Evolutionary conservation across 37 sponge, comb jelly and placozoan species (phyloP).

Genomic region (Mnemiopsis leidyi): DNA sequence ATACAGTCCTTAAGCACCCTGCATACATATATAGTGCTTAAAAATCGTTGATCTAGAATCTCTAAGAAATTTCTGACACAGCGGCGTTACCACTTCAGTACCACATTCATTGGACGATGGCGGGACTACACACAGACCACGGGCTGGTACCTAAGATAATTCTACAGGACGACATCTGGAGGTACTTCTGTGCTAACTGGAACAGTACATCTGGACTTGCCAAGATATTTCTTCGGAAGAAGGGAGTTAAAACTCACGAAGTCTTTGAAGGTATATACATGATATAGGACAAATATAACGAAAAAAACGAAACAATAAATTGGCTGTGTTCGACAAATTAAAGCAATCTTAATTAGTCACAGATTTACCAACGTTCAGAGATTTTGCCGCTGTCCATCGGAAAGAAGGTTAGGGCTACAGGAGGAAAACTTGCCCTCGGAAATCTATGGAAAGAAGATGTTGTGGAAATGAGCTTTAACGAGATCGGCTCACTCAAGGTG

Average conservation of each 20-base stretch:
- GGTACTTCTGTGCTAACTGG: slow-evolving; percentile 65
- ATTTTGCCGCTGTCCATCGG: slow-evolving; percentile 19
- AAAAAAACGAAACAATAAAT: too few relatives aligned
- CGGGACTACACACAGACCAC: slow-evolving; percentile 63
- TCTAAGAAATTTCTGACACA: too few relatives aligned
- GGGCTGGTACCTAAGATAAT: slow-evolving; percentile 15
- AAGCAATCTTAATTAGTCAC: too few relatives aligned
- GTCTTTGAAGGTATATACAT: background rate
- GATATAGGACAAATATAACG: too few relatives aligned
- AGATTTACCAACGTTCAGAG: too few relatives aligned
- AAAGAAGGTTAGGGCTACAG: background rate
- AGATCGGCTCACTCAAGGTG: slow-evolving; percentile 46
- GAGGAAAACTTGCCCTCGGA: slow-evolving; percentile 45
- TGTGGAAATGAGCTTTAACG: slow-evolving; percentile 34
- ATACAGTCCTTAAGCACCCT: too few relatives aligned
- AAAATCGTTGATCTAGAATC: too few relatives aligned
- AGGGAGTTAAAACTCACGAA: background rate
- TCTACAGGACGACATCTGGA: slow-evolving; percentile 40
- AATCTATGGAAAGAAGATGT: slow-evolving; percentile 59
- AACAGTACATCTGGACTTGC: background rate
- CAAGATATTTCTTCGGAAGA: background rate
- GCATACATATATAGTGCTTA: too few relatives aligned
- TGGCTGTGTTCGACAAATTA: too few relatives aligned
- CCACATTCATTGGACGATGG: slow-evolving; percentile 63
- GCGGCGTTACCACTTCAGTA: background rate